phyloP scores from a whole-genome alignment of 1,140 invertebrate genomes.

The Luehdorfia chinensis region DNA sequence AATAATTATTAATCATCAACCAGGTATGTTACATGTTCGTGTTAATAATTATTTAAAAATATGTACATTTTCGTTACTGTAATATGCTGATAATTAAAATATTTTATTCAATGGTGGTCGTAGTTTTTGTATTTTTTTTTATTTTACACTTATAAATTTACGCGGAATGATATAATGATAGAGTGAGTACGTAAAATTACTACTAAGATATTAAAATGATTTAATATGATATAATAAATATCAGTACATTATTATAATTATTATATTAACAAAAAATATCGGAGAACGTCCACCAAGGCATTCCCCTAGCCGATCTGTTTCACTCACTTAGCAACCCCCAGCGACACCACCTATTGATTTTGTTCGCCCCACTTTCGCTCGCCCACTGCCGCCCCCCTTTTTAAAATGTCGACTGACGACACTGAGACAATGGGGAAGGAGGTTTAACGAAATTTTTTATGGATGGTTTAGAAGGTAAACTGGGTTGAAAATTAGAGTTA shows the following conservation, averaged over 20 bases:
- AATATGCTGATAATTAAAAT: too few species aligned
- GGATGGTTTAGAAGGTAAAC: slow-evolving; percentile 2
- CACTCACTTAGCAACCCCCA: slow-evolving; percentile 39
- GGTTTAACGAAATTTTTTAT: slow-evolving; percentile 10
- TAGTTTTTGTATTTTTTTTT: too few species aligned
- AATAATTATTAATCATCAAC: too few species aligned
- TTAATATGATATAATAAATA: too few species aligned
- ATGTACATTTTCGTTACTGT: too few species aligned
- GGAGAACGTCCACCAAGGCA: slow-evolving; percentile 24
- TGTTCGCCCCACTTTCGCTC: slow-evolving; percentile 37
- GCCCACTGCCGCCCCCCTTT: slow-evolving; percentile 29
- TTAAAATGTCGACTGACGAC: slow-evolving; percentile 40
- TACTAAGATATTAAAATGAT: too few species aligned
- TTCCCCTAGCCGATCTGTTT: slow-evolving; percentile 27
- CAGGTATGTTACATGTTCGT: too few species aligned
- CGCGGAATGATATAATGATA: too few species aligned
- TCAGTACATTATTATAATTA: background rate
- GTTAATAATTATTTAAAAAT: too few species aligned
- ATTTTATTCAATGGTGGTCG: too few species aligned
- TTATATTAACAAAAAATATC: slow-evolving; percentile 6
- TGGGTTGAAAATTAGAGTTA: slow-evolving; percentile 8
- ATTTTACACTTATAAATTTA: too few species aligned
- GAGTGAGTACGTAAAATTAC: too few species aligned
- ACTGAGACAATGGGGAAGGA: slow-evolving; percentile 38
- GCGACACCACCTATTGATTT: slow-evolving; percentile 49